Conservation (phyloP, 2,888 invertebrate species). For the Apotomis betuletana region DNA sequence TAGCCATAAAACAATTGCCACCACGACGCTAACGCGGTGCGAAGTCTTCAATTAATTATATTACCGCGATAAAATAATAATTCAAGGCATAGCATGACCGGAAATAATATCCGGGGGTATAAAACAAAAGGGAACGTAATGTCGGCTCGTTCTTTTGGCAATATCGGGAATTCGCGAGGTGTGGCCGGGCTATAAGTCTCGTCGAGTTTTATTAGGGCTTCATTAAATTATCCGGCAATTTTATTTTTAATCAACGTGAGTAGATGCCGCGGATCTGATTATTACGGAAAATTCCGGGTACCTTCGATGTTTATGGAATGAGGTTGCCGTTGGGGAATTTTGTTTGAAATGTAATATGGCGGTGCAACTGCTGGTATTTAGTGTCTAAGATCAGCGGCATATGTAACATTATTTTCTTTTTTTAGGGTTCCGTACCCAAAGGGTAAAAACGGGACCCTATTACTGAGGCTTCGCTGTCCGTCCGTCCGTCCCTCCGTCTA, state of each 20-base stretch:
- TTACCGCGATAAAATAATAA: conserved; percentile 73
- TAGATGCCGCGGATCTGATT: conserved; percentile 35
- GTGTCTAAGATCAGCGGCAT: neutral
- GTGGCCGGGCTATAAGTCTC: conserved; percentile 62
- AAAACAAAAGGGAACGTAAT: conserved; percentile 75
- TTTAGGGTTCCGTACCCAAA: no score
- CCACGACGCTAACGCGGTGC: conserved; percentile 16
- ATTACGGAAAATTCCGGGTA: conserved; percentile 30
- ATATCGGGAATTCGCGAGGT: conserved; percentile 74
- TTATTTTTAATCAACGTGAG: conserved; percentile 67
- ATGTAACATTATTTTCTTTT: no score
- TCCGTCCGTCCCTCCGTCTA: no score
- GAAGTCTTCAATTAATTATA: conserved; percentile 58
- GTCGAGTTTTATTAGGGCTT: conserved; percentile 62
- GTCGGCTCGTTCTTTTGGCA: conserved; percentile 68
- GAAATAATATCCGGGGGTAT: conserved; percentile 73
- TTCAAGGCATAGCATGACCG: conserved; percentile 74
- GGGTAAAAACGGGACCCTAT: no score
- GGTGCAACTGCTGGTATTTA: neutral
- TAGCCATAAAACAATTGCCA: conserved; percentile 7
- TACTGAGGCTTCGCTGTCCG: no score
- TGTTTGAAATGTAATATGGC: neutral
- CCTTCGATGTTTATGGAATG: conserved; percentile 19
- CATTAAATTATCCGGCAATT: conserved; percentile 62
- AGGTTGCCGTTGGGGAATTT: neutral